Evolutionary conservation across 2,113 vertebrate species (phyloP).

Genomic region (Toxotes chatareus): DNA sequence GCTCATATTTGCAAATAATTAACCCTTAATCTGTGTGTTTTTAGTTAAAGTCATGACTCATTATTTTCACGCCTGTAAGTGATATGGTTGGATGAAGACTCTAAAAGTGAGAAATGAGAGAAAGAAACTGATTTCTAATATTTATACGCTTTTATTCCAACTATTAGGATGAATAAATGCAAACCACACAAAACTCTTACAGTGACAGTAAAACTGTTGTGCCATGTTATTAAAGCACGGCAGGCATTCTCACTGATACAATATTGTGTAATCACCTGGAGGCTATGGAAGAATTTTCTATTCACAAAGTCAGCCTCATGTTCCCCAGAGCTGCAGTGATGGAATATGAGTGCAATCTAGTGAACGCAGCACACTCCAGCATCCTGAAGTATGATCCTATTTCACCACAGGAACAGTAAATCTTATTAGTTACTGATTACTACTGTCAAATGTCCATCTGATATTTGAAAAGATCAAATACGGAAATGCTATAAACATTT

Average conservation of each 20-base stretch:
- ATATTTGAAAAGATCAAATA: not conserved
- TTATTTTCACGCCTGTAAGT: not conserved
- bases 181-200: conserved; percentile 38
- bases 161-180: conserved; percentile 42
- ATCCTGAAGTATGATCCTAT: conserved; percentile 1
- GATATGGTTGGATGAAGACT: not conserved
- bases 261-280: conserved; percentile 57
- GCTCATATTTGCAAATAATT: not conserved
- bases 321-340: conserved; percentile 59
- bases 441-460: not conserved
- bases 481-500: not conserved
- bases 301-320: conserved; percentile 53
- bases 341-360: conserved; percentile 61
- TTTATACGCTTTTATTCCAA: conserved; percentile 8
- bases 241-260: conserved; percentile 51
- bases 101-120: not conserved
- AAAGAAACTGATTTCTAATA: conserved; percentile 4
- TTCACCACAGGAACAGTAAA: conserved; percentile 13
- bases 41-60: not conserved
- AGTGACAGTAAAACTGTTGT: conserved; percentile 43
- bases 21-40: not conserved
- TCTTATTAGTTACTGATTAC: conserved; percentile 14
- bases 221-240: conserved; percentile 30
- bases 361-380: conserved; percentile 32
- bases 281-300: conserved; percentile 47